These are phyloP conservation scores for Geococcyx californianus DNA, from an alignment of 2,113 vertebrate species.

Conservation along the genomic window DNA sequence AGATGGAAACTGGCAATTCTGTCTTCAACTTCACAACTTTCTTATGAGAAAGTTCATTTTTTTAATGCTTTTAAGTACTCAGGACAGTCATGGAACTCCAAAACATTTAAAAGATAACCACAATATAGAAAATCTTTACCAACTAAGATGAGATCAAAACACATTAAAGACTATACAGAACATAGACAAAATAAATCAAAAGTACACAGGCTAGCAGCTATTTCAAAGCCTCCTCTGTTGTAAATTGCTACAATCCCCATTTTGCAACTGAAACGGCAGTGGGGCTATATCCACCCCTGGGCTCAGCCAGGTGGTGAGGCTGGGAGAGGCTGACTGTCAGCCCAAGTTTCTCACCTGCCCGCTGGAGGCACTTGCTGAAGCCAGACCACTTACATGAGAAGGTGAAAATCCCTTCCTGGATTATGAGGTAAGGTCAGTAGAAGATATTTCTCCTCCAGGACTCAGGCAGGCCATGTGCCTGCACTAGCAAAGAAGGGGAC, in stretches of 20 bases:
- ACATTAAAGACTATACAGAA: not conserved
- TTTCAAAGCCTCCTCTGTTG: not conserved
- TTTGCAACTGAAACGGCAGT: not conserved
- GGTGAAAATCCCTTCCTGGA: not conserved
- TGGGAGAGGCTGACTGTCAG: not conserved
- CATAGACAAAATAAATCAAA: not conserved
- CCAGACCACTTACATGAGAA: not conserved
- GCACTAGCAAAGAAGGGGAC: not conserved
- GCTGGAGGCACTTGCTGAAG: not conserved
- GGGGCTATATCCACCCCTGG: not conserved
- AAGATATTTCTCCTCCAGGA: not conserved
- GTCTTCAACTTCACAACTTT: not conserved
- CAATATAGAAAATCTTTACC: not conserved
- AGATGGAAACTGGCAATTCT: not conserved
- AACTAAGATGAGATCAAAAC: not conserved
- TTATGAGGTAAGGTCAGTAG: not conserved
- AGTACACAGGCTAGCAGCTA: not conserved
- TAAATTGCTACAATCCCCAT: not conserved
- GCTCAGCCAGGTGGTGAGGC: not conserved
- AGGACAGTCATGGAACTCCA: not conserved
- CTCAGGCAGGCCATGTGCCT: not conserved
- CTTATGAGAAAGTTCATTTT: not conserved
- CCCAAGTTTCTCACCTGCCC: not conserved
- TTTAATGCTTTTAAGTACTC: not conserved
- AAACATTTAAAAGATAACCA: slow-evolving; percentile 29